Percentiles rank a stretch among this genome's conserved stretches.
These are phyloP conservation scores for Sorex araneus DNA, from an alignment of 2,113 vertebrate genomes.

Conservation along the genomic window DNA sequence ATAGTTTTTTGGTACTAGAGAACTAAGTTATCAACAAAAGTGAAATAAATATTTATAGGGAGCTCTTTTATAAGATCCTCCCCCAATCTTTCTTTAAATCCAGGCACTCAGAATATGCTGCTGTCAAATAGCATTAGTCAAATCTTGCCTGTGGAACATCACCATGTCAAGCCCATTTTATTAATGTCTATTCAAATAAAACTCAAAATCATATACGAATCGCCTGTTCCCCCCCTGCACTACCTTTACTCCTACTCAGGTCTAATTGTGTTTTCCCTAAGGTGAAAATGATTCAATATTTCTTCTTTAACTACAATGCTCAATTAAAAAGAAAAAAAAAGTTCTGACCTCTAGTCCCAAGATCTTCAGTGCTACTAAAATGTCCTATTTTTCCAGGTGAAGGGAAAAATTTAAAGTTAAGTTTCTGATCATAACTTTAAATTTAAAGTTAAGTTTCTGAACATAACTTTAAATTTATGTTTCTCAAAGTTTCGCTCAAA, in stretches of 20 bases:
- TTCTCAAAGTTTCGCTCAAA: not conserved
- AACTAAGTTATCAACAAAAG: constrained; percentile 63
- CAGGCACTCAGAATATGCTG: constrained; percentile 62
- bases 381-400: not conserved
- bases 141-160: constrained; percentile 49
- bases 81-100: constrained; percentile 64
- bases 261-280: constrained; percentile 70
- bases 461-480: not conserved
- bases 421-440: too few species aligned
- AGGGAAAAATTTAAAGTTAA: constrained; percentile 24
- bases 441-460: too few species aligned
- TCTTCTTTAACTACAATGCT: constrained; percentile 1
- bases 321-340: not conserved
- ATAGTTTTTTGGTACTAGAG: constrained; percentile 17
- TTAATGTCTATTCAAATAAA: constrained; percentile 76
- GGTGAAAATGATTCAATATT: constrained; percentile 69
- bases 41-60: constrained; percentile 69
- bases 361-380: constrained; percentile 46
- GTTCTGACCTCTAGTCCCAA: constrained; percentile 35
- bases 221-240: not conserved
- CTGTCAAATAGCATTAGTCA: constrained; percentile 68
- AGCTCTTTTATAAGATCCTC: not conserved
- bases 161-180: constrained; percentile 62
- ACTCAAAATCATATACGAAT: constrained; percentile 63
- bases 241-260: constrained; percentile 41